Evolutionary conservation across 1,140 invertebrate genomes (phyloP), one percentile per base, ranked within the genome.

Genomic region (Drosophila kurseongensis): DNA sequence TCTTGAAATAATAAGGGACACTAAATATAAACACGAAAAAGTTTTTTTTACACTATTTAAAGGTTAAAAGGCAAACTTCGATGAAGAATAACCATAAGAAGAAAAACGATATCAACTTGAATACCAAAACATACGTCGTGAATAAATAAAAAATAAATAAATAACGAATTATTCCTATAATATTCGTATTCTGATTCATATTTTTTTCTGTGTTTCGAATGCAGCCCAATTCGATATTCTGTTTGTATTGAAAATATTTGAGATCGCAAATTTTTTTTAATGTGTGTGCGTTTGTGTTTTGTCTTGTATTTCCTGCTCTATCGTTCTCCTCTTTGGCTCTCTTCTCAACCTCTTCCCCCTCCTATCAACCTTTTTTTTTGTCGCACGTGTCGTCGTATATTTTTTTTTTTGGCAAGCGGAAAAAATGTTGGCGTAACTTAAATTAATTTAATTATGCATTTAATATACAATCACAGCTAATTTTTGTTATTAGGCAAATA

Each of bases 251-350:
- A 58, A 68, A 66, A 66, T 68, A 35, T 73, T 47, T 51, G 51
- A 47, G 36, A 50, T 47, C 14, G 42, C 38, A 56, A 42, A 44
- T 65, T 35, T 38, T 62, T 41, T 52, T 27, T 45, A 45, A 27
- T 38, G 65, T 63, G 35, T 45, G 38, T 42, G 42, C 44, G 35
- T 29, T 56, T 48, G 75, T 73, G 42, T 66, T 56, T 80, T 50
- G 58, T 85, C 65, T 81, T 85, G 65, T 78, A 63, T 81, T 86
- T 81, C 81, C 82, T 81, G 67, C 78, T 68, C 32, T 38, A 27
- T 60, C 50, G 45, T 40, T 50, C 23, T 40, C 16, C 44, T 27
- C 51, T 50, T 27, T n/a, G 6, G 52, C 16, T 32, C 52, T 60
- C 44, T 66, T 51, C 32, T n/a, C 4, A 10, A 1, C 13, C 41